These are phyloP conservation scores for Otolemur garnettii DNA, from an alignment of 2,113 vertebrate species.

Conservation along the genomic window DNA sequence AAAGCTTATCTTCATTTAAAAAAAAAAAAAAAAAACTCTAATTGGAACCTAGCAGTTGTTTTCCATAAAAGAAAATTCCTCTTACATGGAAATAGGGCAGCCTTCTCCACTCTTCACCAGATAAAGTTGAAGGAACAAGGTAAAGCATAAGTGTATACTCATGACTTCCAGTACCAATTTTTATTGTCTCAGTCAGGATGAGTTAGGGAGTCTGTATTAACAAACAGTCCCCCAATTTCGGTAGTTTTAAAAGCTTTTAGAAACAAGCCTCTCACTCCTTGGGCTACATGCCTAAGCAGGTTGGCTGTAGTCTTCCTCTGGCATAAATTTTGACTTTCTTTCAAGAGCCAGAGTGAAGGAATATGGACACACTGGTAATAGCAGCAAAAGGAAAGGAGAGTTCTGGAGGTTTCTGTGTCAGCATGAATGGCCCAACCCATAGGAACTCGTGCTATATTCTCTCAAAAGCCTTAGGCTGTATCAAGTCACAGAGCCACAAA, in stretches of 20 bases:
- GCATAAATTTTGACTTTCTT: neutral
- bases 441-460: neutral
- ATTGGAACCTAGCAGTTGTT: conserved; percentile 50
- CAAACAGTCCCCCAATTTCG: neutral
- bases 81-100: neutral
- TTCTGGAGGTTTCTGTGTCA: neutral
- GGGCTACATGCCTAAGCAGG: accelerated
- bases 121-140: neutral
- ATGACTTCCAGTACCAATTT: neutral
- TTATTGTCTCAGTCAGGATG: neutral
- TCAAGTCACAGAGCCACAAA: neutral
- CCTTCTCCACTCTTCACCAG: neutral
- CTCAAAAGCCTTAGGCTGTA: neutral
- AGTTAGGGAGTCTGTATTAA: neutral
- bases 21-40: conserved; percentile 36
- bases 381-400: neutral
- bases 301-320: neutral
- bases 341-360: neutral
- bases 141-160: neutral
- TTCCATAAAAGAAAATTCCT: conserved; percentile 53
- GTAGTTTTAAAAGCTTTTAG: neutral
- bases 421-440: neutral
- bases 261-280: neutral
- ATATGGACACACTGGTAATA: neutral
- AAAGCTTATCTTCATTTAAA: conserved; percentile 52